A percentile compares a stretch with the other conserved stretches of the same genome.
phyloP scores from a whole-genome alignment of 2,113 vertebrate species.

The Meleagris gallopavo region DNA sequence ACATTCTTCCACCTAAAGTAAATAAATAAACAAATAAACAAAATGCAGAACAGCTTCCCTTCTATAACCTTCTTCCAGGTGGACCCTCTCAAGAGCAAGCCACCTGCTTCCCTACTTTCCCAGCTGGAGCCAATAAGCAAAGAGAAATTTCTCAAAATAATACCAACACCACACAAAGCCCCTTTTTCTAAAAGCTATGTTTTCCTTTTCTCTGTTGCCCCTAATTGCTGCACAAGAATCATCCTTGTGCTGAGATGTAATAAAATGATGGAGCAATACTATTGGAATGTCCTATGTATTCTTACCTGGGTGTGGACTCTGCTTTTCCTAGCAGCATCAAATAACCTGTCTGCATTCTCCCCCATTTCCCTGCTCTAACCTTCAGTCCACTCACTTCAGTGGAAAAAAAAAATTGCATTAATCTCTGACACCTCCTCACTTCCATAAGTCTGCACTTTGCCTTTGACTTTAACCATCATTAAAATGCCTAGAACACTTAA shows the following conservation, averaged over 20 bases:
- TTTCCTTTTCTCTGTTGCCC: not conserved
- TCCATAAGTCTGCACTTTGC: not conserved
- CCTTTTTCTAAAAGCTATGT: not conserved
- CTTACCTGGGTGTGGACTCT: not conserved
- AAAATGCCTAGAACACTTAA: constrained; percentile 11
- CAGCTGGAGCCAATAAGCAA: not conserved
- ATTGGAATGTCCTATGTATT: not conserved
- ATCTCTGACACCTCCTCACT: not conserved
- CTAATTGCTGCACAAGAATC: not conserved
- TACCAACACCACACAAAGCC: not conserved
- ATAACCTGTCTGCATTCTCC: not conserved
- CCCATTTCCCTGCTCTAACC: not conserved
- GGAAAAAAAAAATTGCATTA: not conserved
- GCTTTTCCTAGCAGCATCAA: not conserved
- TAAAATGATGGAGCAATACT: not conserved
- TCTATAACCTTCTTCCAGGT: not conserved
- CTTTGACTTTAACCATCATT: constrained; percentile 20
- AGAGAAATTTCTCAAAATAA: not conserved
- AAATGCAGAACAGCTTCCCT: not conserved
- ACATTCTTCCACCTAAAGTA: not conserved
- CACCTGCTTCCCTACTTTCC: not conserved
- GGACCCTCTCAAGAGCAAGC: not conserved
- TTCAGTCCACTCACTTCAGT: not conserved
- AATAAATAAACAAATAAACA: not conserved
- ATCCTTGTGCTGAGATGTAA: not conserved